Evolutionary conservation across 2,797 vertebrate genomes (phyloP).

Genomic region (Protosalanx chinensis): DNA sequence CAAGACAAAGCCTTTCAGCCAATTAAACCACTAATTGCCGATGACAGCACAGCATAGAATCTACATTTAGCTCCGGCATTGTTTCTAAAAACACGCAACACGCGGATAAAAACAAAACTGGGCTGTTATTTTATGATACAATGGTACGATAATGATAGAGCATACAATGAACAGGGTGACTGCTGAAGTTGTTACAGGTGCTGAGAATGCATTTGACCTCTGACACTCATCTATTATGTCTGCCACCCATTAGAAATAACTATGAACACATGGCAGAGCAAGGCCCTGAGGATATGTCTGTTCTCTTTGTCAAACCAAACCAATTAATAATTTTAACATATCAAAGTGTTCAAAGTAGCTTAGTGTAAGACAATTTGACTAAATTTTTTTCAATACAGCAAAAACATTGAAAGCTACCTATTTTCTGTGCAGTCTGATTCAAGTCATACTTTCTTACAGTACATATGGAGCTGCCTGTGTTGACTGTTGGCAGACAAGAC

Average conservation of each 20-base stretch:
- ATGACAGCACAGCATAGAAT: background rate
- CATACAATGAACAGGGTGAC: no score
- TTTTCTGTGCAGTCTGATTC: background rate
- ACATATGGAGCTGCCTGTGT: background rate
- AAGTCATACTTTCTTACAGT: background rate
- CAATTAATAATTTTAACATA: background rate
- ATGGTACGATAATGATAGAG: no score
- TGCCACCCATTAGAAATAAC: background rate
- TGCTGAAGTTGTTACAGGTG: background rate
- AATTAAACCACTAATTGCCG: constrained; percentile 40
- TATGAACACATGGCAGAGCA: background rate
- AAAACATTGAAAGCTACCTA: background rate
- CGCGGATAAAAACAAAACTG: background rate
- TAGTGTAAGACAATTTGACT: background rate
- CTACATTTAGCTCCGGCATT: background rate
- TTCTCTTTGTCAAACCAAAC: background rate
- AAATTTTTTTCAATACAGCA: background rate
- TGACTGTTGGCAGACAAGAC: background rate
- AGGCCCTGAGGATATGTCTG: background rate
- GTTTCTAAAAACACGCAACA: background rate
- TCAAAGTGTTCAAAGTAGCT: background rate
- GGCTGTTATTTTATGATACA: no score
- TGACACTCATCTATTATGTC: no score
- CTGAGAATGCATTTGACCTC: background rate
- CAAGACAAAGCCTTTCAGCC: constrained; percentile 36